These are phyloP conservation scores for Naso thynnoides DNA, from an alignment of 2,797 vertebrate genomes.

Conservation along the genomic window DNA sequence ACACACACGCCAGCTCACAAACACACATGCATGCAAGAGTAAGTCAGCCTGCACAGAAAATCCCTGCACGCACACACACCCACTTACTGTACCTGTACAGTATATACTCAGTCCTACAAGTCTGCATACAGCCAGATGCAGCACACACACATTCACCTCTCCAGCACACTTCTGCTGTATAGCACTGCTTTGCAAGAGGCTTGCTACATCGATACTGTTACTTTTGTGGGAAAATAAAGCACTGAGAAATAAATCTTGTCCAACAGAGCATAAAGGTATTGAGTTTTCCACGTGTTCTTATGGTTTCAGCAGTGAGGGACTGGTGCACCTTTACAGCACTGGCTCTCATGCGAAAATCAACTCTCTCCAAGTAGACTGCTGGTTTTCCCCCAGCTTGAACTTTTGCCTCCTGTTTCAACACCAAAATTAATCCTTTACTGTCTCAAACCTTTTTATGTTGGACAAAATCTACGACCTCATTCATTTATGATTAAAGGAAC, in stretches of 20 bases:
- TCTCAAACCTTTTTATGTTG: background rate
- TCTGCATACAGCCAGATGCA: slow-evolving; percentile 14
- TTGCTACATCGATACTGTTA: slow-evolving; percentile 22
- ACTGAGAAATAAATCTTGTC: slow-evolving; percentile 63
- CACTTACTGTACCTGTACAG: slow-evolving; percentile 29
- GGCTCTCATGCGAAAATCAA: slow-evolving; percentile 29
- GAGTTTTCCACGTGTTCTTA: slow-evolving; percentile 61
- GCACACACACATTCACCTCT: slow-evolving; percentile 6
- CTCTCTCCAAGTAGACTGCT: slow-evolving; percentile 3
- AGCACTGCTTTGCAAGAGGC: slow-evolving; percentile 4
- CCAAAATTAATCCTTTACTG: background rate
- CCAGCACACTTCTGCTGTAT: slow-evolving; percentile 11
- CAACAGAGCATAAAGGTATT: slow-evolving; percentile 60
- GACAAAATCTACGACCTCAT: background rate
- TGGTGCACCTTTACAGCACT: slow-evolving; percentile 10
- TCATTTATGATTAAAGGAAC: background rate
- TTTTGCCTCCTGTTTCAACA: background rate
- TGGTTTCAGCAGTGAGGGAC: slow-evolving; percentile 35
- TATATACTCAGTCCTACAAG: slow-evolving; percentile 27
- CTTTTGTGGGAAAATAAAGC: slow-evolving; percentile 46
- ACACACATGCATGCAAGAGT: slow-evolving; percentile 5
- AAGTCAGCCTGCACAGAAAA: background rate
- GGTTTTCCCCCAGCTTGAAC: slow-evolving; percentile 17
- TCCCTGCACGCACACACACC: background rate
- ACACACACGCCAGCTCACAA: slow-evolving; percentile 11